Evolutionary conservation across 2,797 vertebrate species (phyloP), one percentile per base, ranked within the genome.

Genomic region (Girardinus metallicus): DNA sequence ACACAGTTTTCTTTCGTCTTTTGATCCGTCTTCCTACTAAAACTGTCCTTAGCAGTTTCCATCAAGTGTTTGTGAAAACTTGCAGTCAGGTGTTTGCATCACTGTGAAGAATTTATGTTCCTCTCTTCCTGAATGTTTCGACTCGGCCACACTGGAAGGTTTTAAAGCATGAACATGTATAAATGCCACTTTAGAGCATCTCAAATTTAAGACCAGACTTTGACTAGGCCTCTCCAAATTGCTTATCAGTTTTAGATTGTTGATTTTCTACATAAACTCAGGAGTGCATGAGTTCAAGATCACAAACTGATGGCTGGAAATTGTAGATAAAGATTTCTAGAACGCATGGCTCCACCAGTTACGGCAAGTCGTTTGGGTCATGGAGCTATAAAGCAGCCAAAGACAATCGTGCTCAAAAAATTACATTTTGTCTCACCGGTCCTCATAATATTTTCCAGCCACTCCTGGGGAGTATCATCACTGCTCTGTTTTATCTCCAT

Each of bases 1-100:
- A 47, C 36, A 34, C 77, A 73, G 75, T 64, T 85, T 43, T 8
- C n/a, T 23, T 76, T 31, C 64, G 36, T 75, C 76, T 53, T 13
- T 66, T 13, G 1, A 29, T 43, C 34, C 43, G 29, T 55, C 60
- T 55, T 83, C n/a, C 15, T 34, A 16, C 31, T 66, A 39, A 23
- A 39, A 10, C 34, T 23, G 15, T 66, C 34, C 62, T 21, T 5
- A 26, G 34, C 21, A 0, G 36, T 36, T 68, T 26, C 64, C 36
- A 21, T 41, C 7, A 64, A 64, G 60, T 34, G 36, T 64, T 64
- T 64, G 31, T 64, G 60, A 64, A 18, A 39, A 66, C 36, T 1
- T 16, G 34, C 62, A 23, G n/a, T 36, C 21, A 68, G 36, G 39
- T 68, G 66, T 43, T 68, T 41, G 0, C 2, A 43, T 70, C 66